phyloP scores from a whole-genome alignment of 2,888 invertebrate species.

The Agriopis leucophaearia region DNA sequence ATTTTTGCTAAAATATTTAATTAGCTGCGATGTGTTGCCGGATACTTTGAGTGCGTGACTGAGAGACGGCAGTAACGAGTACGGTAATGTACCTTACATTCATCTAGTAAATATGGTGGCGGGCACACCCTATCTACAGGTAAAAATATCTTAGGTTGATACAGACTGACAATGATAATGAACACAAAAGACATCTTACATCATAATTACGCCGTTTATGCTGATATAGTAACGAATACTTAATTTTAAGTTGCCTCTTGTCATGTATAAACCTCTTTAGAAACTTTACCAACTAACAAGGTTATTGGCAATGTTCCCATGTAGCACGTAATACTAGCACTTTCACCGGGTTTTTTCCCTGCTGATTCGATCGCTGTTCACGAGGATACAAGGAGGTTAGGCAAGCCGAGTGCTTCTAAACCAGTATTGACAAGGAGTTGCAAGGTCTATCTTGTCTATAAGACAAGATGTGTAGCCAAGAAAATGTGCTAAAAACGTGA shows the following conservation, averaged over 20 bases:
- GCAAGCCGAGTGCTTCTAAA: constrained; percentile 1
- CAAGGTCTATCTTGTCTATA: not conserved
- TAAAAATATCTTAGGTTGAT: no score
- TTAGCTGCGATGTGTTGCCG: no score
- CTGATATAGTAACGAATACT: not conserved
- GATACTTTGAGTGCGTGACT: no score
- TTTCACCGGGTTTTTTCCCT: constrained; percentile 23
- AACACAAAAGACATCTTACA: not conserved
- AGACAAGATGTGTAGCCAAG: not conserved
- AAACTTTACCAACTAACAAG: constrained; percentile 14
- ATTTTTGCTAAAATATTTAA: no score
- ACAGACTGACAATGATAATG: no score
- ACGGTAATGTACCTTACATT: no score
- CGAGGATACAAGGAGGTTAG: constrained; percentile 14
- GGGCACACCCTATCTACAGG: no score
- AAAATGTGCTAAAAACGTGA: not conserved
- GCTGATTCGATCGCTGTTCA: constrained; percentile 17
- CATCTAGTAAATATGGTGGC: no score
- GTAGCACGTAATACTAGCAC: constrained; percentile 16
- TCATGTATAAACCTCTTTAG: constrained; percentile 7
- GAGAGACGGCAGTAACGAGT: no score
- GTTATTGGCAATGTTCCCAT: constrained; percentile 27
- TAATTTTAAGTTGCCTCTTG: not conserved
- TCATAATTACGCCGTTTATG: not conserved
- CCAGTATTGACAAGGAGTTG: not conserved